phyloP scores from a whole-genome alignment of 1,140 invertebrate genomes.

The Sesamia nonagrioides region DNA sequence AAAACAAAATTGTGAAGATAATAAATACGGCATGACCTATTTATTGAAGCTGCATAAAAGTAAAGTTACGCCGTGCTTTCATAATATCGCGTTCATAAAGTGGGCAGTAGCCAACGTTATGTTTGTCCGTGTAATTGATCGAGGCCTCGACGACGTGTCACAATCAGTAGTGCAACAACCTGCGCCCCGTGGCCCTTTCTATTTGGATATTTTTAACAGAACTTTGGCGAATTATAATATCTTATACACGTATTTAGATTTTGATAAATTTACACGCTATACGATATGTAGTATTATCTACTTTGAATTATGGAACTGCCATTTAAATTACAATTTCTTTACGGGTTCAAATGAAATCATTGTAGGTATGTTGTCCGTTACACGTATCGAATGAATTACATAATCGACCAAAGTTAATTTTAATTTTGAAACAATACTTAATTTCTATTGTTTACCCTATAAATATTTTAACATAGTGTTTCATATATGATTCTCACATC shows the following conservation, averaged over 20 bases:
- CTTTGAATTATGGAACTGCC: too few species aligned
- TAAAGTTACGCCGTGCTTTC: constrained; percentile 6
- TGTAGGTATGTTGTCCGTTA: neutral
- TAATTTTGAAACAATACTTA: neutral
- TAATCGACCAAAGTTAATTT: neutral
- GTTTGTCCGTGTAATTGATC: constrained; percentile 4
- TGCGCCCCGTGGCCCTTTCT: constrained; percentile 3
- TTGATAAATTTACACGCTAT: too few species aligned
- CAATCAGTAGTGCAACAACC: constrained; percentile 38
- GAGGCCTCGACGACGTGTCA: constrained; percentile 9
- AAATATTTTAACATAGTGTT: too few species aligned
- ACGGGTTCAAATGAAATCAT: neutral
- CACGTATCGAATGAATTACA: neutral
- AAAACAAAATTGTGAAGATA: neutral
- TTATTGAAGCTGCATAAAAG: neutral
- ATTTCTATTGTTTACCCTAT: too few species aligned
- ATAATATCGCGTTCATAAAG: neutral
- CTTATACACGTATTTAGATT: neutral
- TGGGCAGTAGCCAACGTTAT: constrained; percentile 4
- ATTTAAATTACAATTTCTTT: too few species aligned
- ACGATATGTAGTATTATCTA: too few species aligned
- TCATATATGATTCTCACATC: too few species aligned
- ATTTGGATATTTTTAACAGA: neutral
- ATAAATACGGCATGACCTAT: neutral
- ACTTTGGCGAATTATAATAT: neutral